phyloP scores from a whole-genome alignment of 2,888 invertebrate species.

The Lochmaea crataegi region DNA sequence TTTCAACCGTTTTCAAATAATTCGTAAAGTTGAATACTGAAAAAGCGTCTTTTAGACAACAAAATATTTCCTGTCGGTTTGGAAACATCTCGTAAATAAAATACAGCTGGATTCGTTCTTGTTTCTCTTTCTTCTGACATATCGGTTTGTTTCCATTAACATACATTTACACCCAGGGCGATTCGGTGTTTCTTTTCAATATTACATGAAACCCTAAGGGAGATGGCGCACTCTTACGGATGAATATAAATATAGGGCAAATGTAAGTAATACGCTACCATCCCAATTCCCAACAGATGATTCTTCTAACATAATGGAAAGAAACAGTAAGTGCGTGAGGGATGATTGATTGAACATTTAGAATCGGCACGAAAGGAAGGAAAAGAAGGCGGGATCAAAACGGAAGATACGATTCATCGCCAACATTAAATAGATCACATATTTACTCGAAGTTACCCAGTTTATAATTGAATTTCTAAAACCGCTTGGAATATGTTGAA shows the following conservation, averaged over 20 bases:
- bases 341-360: conserved; percentile 12
- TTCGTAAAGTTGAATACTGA: background rate
- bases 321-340: conserved; percentile 32
- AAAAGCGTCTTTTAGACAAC: background rate
- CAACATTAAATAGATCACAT: background rate
- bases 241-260: conserved; percentile 41
- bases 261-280: conserved; percentile 41
- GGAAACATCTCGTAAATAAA: conserved; percentile 17
- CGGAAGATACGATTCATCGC: conserved; percentile 8
- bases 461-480: background rate
- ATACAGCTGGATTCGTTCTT: background rate
- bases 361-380: conserved; percentile 8
- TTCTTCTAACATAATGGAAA: conserved; percentile 39
- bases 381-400: background rate
- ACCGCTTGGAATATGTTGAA: background rate
- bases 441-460: background rate
- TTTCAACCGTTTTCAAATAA: background rate
- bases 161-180: conserved; percentile 32
- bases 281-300: conserved; percentile 42
- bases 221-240: conserved; percentile 28
- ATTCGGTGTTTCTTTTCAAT: conserved; percentile 38
- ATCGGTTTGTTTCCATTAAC: conserved; percentile 34
- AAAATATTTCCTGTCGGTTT: conserved; percentile 14
- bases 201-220: conserved; percentile 31
- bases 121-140: conserved; percentile 28